These are phyloP conservation scores for Platorchestia sp. DNA, from an alignment of 1,140 invertebrate species.

Conservation along the genomic window DNA sequence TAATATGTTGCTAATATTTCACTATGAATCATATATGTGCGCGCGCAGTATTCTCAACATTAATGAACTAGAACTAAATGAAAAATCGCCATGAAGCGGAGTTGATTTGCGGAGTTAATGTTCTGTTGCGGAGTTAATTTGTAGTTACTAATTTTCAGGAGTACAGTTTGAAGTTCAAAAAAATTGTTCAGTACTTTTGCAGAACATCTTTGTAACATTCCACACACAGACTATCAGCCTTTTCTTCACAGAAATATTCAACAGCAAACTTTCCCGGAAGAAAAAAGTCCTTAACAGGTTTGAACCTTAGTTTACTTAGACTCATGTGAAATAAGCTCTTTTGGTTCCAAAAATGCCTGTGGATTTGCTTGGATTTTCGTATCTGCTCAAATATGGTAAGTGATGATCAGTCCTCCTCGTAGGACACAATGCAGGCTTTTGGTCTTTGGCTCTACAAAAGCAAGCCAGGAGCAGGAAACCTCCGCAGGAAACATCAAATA, in stretches of 20 bases:
- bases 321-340: not conserved
- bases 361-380: not conserved
- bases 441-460: conserved; percentile 17
- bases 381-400: not conserved
- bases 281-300: not conserved
- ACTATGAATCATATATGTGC: no score
- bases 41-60: no score
- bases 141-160: not conserved
- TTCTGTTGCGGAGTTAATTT: no score
- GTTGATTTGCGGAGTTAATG: no score
- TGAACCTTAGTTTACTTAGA: not conserved
- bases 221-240: not conserved
- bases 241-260: not conserved
- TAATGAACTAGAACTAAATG: no score
- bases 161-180: not conserved
- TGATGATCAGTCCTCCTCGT: not conserved
- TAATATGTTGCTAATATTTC: no score
- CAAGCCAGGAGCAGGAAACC: not conserved
- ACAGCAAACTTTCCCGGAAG: not conserved
- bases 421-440: not conserved
- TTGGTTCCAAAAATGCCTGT: not conserved
- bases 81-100: no score
- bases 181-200: not conserved
- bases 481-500: not conserved
- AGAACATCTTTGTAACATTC: not conserved